A percentile compares a stretch with the other conserved stretches of the same genome.
Conservation (phyloP, 2,113 vertebrate genomes). For the Centropus bengalensis region DNA sequence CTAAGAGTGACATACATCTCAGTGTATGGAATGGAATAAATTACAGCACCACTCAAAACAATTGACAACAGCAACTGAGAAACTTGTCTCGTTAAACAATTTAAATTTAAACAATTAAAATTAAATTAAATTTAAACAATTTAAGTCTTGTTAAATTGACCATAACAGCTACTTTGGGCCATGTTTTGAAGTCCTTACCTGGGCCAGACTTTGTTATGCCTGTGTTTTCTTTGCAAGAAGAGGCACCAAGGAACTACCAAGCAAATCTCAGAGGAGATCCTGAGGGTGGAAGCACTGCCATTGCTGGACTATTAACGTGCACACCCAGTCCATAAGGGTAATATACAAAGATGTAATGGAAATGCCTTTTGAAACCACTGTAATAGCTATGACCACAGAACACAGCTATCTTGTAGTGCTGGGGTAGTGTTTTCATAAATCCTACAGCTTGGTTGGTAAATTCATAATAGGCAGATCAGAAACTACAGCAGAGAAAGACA, state of each 20-base stretch:
- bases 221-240: neutral
- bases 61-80: neutral
- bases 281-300: neutral
- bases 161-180: neutral
- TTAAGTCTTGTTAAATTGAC: neutral
- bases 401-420: neutral
- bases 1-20: slow-evolving; percentile 79
- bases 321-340: neutral
- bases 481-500: neutral
- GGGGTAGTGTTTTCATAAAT: neutral
- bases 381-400: neutral
- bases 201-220: neutral
- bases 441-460: neutral
- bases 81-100: neutral
- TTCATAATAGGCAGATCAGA: neutral
- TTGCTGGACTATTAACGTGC: neutral
- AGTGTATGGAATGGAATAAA: slow-evolving; percentile 63
- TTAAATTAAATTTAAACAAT: no score
- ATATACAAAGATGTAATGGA: neutral
- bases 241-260: neutral
- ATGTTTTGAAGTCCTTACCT: slow-evolving; percentile 12
- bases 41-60: slow-evolving; percentile 17
- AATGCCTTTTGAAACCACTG: neutral
- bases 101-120: no score
- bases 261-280: neutral